Conservation (phyloP, 2,888 invertebrate species). For the Thyatira batis region DNA sequence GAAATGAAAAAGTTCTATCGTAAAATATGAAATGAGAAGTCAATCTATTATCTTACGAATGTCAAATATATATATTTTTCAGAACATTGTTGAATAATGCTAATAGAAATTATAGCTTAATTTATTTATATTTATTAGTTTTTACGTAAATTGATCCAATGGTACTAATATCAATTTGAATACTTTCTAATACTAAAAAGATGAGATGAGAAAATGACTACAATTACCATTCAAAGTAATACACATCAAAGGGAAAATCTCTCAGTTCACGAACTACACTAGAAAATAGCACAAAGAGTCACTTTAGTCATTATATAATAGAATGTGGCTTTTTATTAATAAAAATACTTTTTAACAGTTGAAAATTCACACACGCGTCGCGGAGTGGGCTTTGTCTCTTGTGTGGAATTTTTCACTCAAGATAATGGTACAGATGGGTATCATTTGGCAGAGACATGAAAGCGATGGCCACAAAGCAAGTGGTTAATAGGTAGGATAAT, state of each 20-base stretch:
- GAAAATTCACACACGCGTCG: slow-evolving; percentile 24
- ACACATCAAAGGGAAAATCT: not conserved
- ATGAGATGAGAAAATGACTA: not conserved
- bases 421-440: slow-evolving; percentile 53
- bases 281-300: not conserved
- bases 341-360: slow-evolving; percentile 15
- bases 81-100: no score
- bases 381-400: slow-evolving; percentile 26
- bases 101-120: no score
- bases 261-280: not conserved
- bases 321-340: not conserved
- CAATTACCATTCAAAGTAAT: not conserved
- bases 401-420: slow-evolving; percentile 44
- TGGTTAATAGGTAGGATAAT: slow-evolving; percentile 77
- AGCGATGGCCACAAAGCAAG: slow-evolving; percentile 71
- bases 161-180: not conserved
- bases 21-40: no score
- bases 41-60: no score
- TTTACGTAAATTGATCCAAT: no score
- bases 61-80: no score
- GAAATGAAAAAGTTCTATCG: no score
- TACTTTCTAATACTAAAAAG: not conserved
- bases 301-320: not conserved
- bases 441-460: slow-evolving; percentile 60
- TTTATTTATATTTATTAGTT: no score